These are phyloP conservation scores for Dione juno DNA, from an alignment of 2,888 invertebrate species.

Conservation along the genomic window DNA sequence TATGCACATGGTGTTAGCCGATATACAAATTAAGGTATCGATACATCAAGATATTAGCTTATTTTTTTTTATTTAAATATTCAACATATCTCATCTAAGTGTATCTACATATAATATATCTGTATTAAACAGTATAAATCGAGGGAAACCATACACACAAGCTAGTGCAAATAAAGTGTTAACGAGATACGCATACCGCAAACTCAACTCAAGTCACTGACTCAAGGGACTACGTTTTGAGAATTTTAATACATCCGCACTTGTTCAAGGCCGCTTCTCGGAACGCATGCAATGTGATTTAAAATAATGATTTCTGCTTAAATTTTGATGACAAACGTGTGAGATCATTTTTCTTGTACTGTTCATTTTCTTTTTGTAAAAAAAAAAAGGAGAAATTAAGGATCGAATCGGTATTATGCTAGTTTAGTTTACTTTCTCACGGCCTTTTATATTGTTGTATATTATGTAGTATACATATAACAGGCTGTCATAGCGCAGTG, in stretches of 20 bases:
- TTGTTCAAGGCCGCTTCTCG: conserved; percentile 36
- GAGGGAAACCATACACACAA: neutral
- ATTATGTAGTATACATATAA: too few relatives aligned
- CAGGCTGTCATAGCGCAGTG: too few relatives aligned
- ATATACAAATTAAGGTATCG: too few relatives aligned
- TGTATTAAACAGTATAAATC: neutral
- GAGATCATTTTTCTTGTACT: conserved; percentile 1
- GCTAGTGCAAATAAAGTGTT: conserved; percentile 5
- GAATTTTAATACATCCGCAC: conserved; percentile 42
- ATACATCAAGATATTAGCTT: too few relatives aligned
- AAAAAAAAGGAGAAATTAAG: neutral
- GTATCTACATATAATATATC: too few relatives aligned
- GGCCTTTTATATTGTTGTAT: too few relatives aligned
- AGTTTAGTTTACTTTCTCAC: neutral
- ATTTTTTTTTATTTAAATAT: too few relatives aligned
- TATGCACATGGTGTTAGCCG: too few relatives aligned
- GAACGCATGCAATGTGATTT: conserved; percentile 35
- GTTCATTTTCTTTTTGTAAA: neutral
- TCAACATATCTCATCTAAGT: too few relatives aligned
- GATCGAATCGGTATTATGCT: neutral
- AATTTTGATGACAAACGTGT: conserved; percentile 24
- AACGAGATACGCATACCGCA: conserved; percentile 22
- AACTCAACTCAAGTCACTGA: conserved; percentile 32
- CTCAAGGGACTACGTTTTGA: conserved; percentile 37
- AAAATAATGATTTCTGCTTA: conserved; percentile 24